Evolutionary conservation across 2,113 vertebrate genomes (phyloP), one percentile per base, ranked within the genome.

Genomic region (Acanthochromis polyacanthus): DNA sequence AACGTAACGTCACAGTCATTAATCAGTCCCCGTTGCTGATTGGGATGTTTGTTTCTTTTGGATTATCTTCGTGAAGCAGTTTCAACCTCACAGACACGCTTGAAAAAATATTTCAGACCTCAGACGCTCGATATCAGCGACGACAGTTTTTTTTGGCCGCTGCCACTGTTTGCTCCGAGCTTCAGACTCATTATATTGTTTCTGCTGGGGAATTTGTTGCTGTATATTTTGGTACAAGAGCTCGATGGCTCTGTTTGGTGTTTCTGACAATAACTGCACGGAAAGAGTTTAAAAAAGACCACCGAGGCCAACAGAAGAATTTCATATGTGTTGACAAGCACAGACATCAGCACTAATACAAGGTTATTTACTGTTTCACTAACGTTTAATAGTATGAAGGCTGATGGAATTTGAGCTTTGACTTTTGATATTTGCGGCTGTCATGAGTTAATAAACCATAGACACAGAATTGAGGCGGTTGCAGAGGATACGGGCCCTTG

Each of bases 21-120:
- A 73, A 72, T 84, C 75, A 66, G 1, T 55, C 72, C 28, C 46
- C 59, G 19, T 40, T 84, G 72, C 63, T 71, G 60, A 75, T 60
- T 80, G 28, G 60, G 46, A 52, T 87, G 85, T 71, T 84, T 87
- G 77, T 83, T 88, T 83, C 55, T 68, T 76, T 84, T 79, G 71
- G 70, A 22, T 75, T 71, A 64, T 80, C n/a, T 75, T 45, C 73
- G 28, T 83, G 83, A 43, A 46, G 61, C 8, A 68, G 17, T 74
- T 75, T 8, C 19, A 82, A 53, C 38, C 68, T 48, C 36, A 71
- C 64, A 74, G 45, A 32, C 38, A 58, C 71, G 64, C 10, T 64
- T 50, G 64, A 79, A 85, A 85, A 69, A 73, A 66, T 58, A 72
- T 74, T 43, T 69, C 55, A 28, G 38, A 58, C 71, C 63, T 71